Evolutionary conservation across 2,888 invertebrate genomes (phyloP).

Genomic region (Sphecodes monilicornis): DNA sequence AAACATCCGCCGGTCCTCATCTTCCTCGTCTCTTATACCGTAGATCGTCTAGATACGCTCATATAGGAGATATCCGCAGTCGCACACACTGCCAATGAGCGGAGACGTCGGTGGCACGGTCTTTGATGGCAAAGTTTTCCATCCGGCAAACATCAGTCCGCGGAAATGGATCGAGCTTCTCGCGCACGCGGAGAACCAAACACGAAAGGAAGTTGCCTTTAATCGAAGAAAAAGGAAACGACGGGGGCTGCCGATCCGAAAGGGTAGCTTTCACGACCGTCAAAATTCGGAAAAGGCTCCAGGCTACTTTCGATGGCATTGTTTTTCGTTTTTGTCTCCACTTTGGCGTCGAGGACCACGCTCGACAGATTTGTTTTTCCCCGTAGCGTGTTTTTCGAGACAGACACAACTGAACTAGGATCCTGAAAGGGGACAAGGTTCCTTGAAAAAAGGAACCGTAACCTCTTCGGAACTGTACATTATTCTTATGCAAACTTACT

Average conservation of each 20-base stretch:
- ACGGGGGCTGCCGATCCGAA: not conserved
- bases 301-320: not conserved
- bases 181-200: constrained; percentile 44
- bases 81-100: constrained; percentile 53
- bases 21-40: constrained; percentile 69
- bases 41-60: constrained; percentile 65
- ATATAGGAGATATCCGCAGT: constrained; percentile 66
- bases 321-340: not conserved
- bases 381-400: not conserved
- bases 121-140: constrained; percentile 77
- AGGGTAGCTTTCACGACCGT: constrained; percentile 18
- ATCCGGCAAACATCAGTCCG: constrained; percentile 73
- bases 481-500: not conserved
- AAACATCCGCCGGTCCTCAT: constrained; percentile 80
- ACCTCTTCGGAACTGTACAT: not conserved
- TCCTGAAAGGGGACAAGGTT: no score
- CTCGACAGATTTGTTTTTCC: not conserved
- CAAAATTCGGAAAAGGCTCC: not conserved
- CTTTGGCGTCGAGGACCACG: not conserved
- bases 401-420: not conserved
- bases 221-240: constrained; percentile 67
- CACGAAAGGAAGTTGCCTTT: constrained; percentile 63
- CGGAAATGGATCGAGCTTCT: constrained; percentile 74
- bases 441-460: not conserved
- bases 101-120: constrained; percentile 61